These are phyloP conservation scores for Carduelis carduelis DNA, from an alignment of 2,797 vertebrate genomes.

Conservation along the genomic window DNA sequence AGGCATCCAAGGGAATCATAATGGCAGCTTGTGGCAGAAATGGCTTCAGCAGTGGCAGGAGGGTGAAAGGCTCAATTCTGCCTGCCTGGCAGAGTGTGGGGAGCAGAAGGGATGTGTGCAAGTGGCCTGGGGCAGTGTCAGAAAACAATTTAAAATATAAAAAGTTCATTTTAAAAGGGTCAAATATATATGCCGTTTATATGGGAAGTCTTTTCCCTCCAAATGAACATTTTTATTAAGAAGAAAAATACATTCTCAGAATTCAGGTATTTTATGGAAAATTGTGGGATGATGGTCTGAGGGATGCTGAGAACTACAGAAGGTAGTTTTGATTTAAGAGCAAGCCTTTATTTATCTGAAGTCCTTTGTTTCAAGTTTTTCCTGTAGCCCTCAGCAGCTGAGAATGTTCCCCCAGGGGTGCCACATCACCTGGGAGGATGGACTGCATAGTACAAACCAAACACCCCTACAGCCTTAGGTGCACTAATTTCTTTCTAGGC, in stretches of 20 bases:
- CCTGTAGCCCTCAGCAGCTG: neutral
- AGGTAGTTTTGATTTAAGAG: neutral
- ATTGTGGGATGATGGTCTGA: neutral
- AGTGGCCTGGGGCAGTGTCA: neutral
- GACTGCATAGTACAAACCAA: neutral
- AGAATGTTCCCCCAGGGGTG: neutral
- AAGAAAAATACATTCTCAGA: neutral
- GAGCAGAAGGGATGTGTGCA: neutral
- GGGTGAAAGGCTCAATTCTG: neutral
- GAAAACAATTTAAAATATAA: neutral
- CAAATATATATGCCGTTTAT: neutral
- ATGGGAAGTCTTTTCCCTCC: neutral
- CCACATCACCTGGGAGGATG: neutral
- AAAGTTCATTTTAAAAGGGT: neutral
- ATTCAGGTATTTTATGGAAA: neutral
- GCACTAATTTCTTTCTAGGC: neutral
- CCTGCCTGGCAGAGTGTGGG: neutral
- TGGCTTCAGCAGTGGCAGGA: neutral
- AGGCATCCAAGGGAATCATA: neutral
- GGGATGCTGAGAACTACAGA: neutral
- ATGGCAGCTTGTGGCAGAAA: neutral
- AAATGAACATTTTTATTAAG: neutral
- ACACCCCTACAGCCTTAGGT: neutral
- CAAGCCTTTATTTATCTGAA: neutral
- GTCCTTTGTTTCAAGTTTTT: neutral